A percentile compares a stretch with the other conserved stretches of the same genome.
Conservation (phyloP, 2,797 vertebrate genomes). For the Poeciliopsis paucimaculata region DNA sequence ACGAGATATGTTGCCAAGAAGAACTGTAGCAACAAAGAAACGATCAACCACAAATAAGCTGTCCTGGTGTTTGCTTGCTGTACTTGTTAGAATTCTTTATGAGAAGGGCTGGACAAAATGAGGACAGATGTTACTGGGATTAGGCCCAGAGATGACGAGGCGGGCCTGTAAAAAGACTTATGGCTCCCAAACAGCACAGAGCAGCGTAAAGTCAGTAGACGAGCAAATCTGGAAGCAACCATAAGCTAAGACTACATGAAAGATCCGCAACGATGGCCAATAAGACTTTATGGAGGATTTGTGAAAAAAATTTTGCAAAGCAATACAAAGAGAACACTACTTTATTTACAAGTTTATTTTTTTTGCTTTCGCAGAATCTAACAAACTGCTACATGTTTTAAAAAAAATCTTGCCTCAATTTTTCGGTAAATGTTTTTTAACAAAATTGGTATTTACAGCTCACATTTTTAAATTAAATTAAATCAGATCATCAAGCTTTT, state of each 20-base stretch:
- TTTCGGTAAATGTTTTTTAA: background rate
- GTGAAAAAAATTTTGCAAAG: background rate
- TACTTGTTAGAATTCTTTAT: background rate
- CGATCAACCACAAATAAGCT: background rate
- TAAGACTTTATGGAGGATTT: background rate
- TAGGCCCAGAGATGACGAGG: background rate
- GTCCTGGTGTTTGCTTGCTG: background rate
- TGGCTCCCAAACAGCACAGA: background rate
- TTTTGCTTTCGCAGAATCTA: background rate
- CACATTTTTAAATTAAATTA: background rate
- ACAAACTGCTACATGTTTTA: background rate
- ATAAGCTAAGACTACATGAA: background rate
- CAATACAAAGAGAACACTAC: background rate
- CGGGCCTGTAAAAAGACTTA: background rate
- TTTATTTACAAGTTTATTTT: slow-evolving; percentile 36
- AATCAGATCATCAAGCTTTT: background rate
- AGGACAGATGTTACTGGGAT: background rate
- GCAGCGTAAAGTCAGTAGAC: background rate
- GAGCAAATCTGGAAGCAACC: background rate
- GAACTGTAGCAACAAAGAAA: background rate
- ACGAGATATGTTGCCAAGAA: background rate
- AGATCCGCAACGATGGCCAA: background rate
- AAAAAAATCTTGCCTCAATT: background rate
- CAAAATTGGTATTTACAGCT: slow-evolving; percentile 28
- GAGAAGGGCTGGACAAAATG: background rate